Conservation (phyloP, 2,888 invertebrate species). For the Scaptodrosophila latifasciaeformis region DNA sequence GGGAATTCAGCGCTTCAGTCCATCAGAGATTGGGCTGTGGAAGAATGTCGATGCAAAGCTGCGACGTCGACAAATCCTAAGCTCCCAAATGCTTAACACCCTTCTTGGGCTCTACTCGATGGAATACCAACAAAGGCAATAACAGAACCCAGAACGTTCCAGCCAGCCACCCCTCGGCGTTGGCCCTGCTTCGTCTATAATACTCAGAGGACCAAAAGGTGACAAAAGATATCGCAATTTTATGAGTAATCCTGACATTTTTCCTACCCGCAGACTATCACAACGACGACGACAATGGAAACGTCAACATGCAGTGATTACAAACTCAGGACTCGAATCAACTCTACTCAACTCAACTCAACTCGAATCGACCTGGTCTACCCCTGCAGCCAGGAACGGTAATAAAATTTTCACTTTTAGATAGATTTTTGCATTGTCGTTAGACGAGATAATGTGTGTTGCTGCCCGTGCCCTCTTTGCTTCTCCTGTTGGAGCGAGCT, state of each 20-base stretch:
- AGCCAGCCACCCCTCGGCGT: too few relatives aligned
- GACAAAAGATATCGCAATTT: constrained; percentile 72
- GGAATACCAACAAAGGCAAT: not conserved
- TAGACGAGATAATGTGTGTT: constrained; percentile 46
- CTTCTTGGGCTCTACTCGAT: too few relatives aligned
- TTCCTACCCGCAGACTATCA: constrained; percentile 21
- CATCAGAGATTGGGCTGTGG: constrained; percentile 9
- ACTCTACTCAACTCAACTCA: too few relatives aligned
- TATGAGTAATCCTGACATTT: constrained; percentile 63
- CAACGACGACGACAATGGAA: not conserved
- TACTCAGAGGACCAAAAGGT: constrained; percentile 47
- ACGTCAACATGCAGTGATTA: constrained; percentile 50
- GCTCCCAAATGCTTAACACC: too few relatives aligned
- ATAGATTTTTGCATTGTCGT: constrained; percentile 64
- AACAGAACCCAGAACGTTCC: not conserved
- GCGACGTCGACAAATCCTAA: constrained; percentile 30
- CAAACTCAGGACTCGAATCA: too few relatives aligned
- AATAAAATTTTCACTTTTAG: constrained; percentile 59
- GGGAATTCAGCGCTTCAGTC: constrained; percentile 37
- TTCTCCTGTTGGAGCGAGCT: too few relatives aligned
- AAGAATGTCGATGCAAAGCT: constrained; percentile 7
- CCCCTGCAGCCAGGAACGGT: constrained; percentile 34
- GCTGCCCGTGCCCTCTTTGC: not conserved
- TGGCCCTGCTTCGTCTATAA: not conserved
- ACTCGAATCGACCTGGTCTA: not conserved